Base-by-base conservation (phyloP, 2,797 vertebrate species). In the Phalanger gymnotis region DNA sequence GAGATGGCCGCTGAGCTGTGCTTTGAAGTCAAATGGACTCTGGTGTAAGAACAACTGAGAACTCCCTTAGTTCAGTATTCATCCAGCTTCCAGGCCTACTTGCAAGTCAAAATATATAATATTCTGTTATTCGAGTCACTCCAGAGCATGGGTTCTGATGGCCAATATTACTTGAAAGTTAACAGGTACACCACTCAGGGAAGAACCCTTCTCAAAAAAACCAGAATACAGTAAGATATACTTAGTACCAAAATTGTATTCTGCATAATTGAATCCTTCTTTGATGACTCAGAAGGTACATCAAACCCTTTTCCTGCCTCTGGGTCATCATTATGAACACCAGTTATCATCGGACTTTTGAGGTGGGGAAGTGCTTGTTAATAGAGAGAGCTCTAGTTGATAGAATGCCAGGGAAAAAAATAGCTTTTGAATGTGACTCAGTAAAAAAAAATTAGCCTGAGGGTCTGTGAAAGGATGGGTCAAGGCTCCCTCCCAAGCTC, bases 41-140 rank as follows among this genome's bases (percentile, higher is more conserved):
- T 0, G 0, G 2, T 90, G 0, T 0, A 0, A 55, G 73, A 73
- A 47, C 11, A 1, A 0, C 0, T 91, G 91, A 0, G 5, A 66
- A 34, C 5, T 5, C 73, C 40, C 30, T 34, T 16, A 3, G 27
- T 47, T 81, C 73, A 81, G 11, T 11, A 47, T 47, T 47, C n/a
- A 81, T 81, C 40, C 40, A 47, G 19, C 66, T 73, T 47, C 40
- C 73, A 81, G 22, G 2, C 40, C 30, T 81, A 47, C 40, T 81
- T 81, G 73, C 73, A 81, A 81, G 73, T 25, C 40, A 27, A 81
- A 81, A 81, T 81, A 47, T 81, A 11, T 47, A 19, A 27, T 81
- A 81, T 27, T 81, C 22, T 47, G 12, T 81, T 81, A 22, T 47
- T 27, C 47, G 73, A 81, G 22, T 81, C 40, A 27, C 40, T 11